These are phyloP conservation scores for Brachylomia viminalis DNA, from an alignment of 2,888 invertebrate genomes.

Conservation along the genomic window DNA sequence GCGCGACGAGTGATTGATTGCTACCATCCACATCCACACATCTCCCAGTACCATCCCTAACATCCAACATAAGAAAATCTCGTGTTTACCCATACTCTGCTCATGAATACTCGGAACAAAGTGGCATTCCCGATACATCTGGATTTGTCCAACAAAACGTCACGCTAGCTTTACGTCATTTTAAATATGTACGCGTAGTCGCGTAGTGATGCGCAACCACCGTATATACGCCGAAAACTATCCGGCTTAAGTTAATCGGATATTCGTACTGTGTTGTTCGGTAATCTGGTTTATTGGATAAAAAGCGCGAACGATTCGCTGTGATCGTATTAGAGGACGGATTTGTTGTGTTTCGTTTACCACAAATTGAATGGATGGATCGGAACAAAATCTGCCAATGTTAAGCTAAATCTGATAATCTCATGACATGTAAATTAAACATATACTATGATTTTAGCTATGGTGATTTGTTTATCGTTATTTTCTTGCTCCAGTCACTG, in stretches of 20 bases:
- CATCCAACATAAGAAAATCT: slow-evolving; percentile 27
- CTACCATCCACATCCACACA: slow-evolving; percentile 37
- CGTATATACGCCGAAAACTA: slow-evolving; percentile 45
- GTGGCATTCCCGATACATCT: slow-evolving; percentile 35
- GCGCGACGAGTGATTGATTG: slow-evolving; percentile 55
- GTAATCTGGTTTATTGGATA: slow-evolving; percentile 55
- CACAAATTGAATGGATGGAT: slow-evolving; percentile 16
- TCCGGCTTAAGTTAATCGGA: slow-evolving; percentile 62
- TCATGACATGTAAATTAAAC: not conserved
- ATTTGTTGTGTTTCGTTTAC: slow-evolving; percentile 52
- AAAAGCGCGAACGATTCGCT: slow-evolving; percentile 47
- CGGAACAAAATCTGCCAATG: slow-evolving; percentile 10
- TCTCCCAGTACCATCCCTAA: slow-evolving; percentile 24
- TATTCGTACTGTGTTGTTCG: slow-evolving; percentile 57
- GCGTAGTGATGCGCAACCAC: slow-evolving; percentile 44
- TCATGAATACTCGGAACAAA: slow-evolving; percentile 35
- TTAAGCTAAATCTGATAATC: not conserved
- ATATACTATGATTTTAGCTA: no score
- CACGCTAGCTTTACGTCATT: slow-evolving; percentile 19
- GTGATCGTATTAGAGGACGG: slow-evolving; percentile 48
- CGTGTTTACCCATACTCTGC: slow-evolving; percentile 14
- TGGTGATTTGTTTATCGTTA: not conserved
- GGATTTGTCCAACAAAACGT: slow-evolving; percentile 36
- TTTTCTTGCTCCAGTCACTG: not conserved
- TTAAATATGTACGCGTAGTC: slow-evolving; percentile 59